Percentiles rank a stretch among this genome's conserved stretches.
phyloP scores from a whole-genome alignment of 2,797 vertebrate species.

The Muscicapa striata region DNA sequence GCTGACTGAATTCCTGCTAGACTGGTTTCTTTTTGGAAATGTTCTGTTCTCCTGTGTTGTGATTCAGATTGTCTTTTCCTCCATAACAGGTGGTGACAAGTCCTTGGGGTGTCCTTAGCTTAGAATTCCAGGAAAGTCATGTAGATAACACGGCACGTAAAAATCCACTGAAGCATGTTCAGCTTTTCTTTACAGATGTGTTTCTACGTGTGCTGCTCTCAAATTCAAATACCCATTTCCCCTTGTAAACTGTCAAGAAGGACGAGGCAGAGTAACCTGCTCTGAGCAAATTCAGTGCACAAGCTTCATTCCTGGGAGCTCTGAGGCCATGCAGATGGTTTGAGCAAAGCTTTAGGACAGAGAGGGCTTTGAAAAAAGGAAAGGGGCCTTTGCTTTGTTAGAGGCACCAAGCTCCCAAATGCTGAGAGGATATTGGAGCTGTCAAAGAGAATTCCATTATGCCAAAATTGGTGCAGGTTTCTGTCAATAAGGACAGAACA shows the following conservation, averaged over 20 bases:
- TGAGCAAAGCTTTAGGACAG: background rate
- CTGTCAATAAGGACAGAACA: background rate
- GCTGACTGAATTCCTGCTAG: slow-evolving; percentile 15
- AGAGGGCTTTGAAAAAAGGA: background rate
- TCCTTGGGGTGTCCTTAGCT: slow-evolving; percentile 36
- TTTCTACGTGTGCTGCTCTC: background rate
- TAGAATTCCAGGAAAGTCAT: slow-evolving; percentile 17
- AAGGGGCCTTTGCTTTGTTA: background rate
- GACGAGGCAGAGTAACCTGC: background rate
- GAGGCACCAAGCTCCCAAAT: background rate
- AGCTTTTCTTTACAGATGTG: background rate
- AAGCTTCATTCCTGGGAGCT: background rate
- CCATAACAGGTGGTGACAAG: slow-evolving; percentile 34
- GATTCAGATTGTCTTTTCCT: slow-evolving; percentile 28
- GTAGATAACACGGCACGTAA: background rate
- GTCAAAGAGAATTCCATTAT: background rate
- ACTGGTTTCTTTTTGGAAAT: background rate
- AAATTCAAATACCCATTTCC: background rate
- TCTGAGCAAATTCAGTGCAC: background rate
- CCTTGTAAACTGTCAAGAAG: background rate
- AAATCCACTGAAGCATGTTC: background rate
- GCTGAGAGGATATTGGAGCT: background rate
- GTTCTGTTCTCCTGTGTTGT: slow-evolving; percentile 6
- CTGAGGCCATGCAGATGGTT: background rate
- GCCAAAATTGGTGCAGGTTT: background rate